Base-by-base conservation (phyloP, 2,113 vertebrate species). In the Paratilapia polleni region DNA sequence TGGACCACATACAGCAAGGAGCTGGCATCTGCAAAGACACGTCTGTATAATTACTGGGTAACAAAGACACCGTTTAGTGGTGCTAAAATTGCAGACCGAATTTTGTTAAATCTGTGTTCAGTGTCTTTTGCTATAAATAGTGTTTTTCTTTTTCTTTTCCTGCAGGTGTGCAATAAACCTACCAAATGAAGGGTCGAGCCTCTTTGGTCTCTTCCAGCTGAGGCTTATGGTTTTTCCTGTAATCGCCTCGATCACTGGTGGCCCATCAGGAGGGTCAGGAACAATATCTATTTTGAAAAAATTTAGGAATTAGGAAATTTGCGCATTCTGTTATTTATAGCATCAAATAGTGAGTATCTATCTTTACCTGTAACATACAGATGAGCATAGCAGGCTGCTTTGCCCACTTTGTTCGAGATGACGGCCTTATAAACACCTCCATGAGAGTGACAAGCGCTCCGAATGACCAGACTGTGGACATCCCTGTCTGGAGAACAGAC, bases 381-480 rank as follows among this genome's bases (percentile, higher is more conserved):
- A 87, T 99, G 98, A 0, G 98, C 97, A 0, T 99, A 99, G 91
- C 98, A 98, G 0, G 98, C 97, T 3, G 98, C 97, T 91, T 99
- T 99, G 78, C 98, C 98, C 90, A 98, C 94, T 92, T 97, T 98
- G 95, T 99, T 99, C 87, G 98, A 96, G 2, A 99, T 97, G 77
- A 99, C 98, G 0, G 97, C 97, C 94, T 99, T 99, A 90, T 99
- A 99, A 91, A 99, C 98, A 0, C 98, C 98, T 0, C 97, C 97
- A 0, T 99, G 97, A 8, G 95, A 92, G 0, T 97, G 97, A 74
- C 95, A 97, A 86, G 97, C 95, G 0, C 96, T 94, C 0, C 94
- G 94, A 83, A 99, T 97, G 87, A 97, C 94, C 95, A 99, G 92
- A 70, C 95, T 97, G 95, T 99, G 97, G 90, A 97, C 89, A 91